A percentile compares a stretch with the other conserved stretches of the same genome.
phyloP scores from a whole-genome alignment of 2,113 vertebrate species.

The Micronycteris hirsuta region DNA sequence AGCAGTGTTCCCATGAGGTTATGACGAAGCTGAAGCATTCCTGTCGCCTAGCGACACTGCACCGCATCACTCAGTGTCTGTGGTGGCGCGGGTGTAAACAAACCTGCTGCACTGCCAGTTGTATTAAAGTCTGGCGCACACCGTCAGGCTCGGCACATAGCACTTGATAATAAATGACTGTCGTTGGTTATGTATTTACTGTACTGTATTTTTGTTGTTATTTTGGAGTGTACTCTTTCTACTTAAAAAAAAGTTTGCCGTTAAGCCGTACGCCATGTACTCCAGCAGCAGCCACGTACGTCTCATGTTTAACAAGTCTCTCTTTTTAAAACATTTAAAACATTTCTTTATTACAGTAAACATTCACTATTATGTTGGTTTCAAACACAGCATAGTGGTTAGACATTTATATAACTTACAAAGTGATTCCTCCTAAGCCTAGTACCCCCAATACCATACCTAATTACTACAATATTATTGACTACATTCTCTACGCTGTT shows the following conservation, averaged over 20 bases:
- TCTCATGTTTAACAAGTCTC: neutral
- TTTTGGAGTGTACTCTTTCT: neutral
- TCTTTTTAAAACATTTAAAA: neutral
- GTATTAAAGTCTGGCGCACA: neutral
- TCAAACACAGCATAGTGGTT: neutral
- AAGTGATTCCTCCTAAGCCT: neutral
- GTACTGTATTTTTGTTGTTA: neutral
- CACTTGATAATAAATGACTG: neutral
- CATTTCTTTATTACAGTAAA: neutral
- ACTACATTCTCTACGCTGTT: neutral
- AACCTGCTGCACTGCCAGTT: neutral
- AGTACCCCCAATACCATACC: neutral
- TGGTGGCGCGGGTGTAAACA: neutral
- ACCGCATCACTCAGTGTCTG: neutral
- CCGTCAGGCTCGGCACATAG: neutral
- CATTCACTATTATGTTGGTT: neutral
- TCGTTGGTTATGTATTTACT: neutral
- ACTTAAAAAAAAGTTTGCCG: neutral
- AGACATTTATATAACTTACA: neutral
- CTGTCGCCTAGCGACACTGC: neutral
- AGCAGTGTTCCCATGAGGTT: neutral
- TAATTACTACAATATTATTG: neutral
- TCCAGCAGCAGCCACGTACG: neutral
- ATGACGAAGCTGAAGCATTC: neutral
- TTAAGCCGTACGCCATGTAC: too few species aligned